phyloP scores from a whole-genome alignment of 1,140 invertebrate genomes.

The Augochlora pura region DNA sequence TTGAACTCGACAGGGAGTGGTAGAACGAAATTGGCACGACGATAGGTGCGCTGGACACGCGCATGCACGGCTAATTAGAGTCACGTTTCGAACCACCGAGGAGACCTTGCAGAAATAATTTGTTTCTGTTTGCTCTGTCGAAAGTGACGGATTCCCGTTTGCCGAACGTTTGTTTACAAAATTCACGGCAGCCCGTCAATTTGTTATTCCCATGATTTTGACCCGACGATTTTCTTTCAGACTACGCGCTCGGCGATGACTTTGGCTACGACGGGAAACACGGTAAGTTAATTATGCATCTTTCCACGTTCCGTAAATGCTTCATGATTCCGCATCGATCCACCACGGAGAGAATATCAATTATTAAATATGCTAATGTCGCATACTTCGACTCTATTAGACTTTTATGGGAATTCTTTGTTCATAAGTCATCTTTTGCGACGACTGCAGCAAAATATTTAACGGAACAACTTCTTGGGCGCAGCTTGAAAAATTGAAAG shows the following conservation, averaged over 20 bases:
- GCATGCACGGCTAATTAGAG: background rate
- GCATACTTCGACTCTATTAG: no score
- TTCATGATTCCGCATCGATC: no score
- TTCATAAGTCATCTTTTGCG: no score
- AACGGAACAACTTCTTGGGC: no score
- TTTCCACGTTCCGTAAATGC: no score
- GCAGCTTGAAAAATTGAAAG: no score
- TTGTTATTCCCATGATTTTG: background rate
- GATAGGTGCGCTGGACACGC: background rate
- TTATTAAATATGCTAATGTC: no score
- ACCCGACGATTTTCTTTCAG: conserved; percentile 39
- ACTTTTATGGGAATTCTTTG: no score
- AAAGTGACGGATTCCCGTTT: background rate
- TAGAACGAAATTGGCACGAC: background rate
- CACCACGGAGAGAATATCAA: no score
- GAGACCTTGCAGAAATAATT: background rate
- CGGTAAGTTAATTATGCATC: conserved; percentile 40
- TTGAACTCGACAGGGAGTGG: background rate
- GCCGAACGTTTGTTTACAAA: background rate
- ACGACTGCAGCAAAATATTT: no score
- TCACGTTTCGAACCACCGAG: background rate
- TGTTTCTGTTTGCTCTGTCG: background rate
- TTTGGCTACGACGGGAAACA: conserved; percentile 51
- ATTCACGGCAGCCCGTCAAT: background rate
- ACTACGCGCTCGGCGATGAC: conserved; percentile 1